Evolutionary conservation across 2,888 invertebrate species (phyloP), one percentile per base, ranked within the genome.

Genomic region (Coremacera marginata): DNA sequence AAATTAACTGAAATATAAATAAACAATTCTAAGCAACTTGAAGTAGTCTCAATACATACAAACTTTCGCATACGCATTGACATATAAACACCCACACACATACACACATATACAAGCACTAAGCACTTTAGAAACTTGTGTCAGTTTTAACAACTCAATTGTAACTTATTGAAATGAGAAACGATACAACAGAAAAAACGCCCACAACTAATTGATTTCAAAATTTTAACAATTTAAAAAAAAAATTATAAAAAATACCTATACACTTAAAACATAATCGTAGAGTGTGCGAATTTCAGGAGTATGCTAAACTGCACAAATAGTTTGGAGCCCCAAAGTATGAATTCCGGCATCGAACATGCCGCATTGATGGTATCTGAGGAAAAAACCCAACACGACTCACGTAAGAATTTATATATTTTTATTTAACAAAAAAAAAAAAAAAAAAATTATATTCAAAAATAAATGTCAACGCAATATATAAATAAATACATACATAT

Each of bases 281-380:
- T 90, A 90, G 90, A 90, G 90, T 90, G 90, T 90, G 88, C 89
- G 89, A 89, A 92, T 94, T 93, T 89, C 93, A 94, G 94, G 93
- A 96, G 96, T 93, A 96, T 96, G 95, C 94, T 96, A 93, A 96
- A 96, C 94, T 96, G 96, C 93, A 95, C 96, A 91, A 96, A 96
- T 93, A 95, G 95, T 89, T 92, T 95, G 92, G 96, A 96, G 91
- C 95, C 95, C 89, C 95, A 95, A 92, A 89, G 89, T 88, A 93
- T 95, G 91, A 95, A 95, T 88, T 94, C 94, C 87, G 91, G 91
- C 86, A 92, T 93, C 89, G 94, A 94, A 91, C 93, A 93, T 90
- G 93, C 94, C 90, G 94, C 94, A 89, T 92, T 94, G 90, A 93
- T 94, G 91, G 92, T 93, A 90, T 92, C 93, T 87, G 94, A 94